Base-by-base conservation (phyloP, 2,113 vertebrate species). In the Piliocolobus tephrosceles region DNA sequence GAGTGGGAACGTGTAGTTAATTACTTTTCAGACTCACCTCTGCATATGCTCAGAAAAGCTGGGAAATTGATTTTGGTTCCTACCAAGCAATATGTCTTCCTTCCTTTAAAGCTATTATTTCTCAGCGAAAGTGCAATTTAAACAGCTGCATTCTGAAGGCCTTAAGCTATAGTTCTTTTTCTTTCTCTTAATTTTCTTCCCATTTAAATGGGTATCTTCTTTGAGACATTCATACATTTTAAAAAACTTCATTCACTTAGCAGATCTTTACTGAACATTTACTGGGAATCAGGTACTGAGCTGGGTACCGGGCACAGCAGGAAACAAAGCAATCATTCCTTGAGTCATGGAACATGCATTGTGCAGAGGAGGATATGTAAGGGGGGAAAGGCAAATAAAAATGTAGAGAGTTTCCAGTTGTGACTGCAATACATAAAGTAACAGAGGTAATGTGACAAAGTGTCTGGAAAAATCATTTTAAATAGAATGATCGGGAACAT, bases 51-150 rank as follows among this genome's bases (percentile, higher is more conserved):
- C 73, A 50, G 11, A 58, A 94, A 93, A 95, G 73, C 78, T 66
- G 47, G 55, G 68, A 91, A 90, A 97, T 40, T 89, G 27, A 84
- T 91, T 90, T 86, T 94, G 75, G 9, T 92, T 96, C 57, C 72
- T 30, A 93, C 57, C 40, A 92, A 93, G 61, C 61, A 76, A 52
- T 79, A 61, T 75, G 13, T 64, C 88, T 94, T 76, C 87, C 38
- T 91, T 85, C 61, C 57, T 91, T 94, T 80, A 83, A 84, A 85
- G 47, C 38, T 84, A 82, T 94, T 93, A 23, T 76, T 64, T 90
- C 57, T 89, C 81, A 25, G 47, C 18, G 61, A 91, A 95, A 96
- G 27, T 52, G 32, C 47, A 64, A 45, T 84, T 93, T 83, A 95
- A 91, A 87, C 64, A 95, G 47, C 35, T 84, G 50, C 55, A 89